Conservation (phyloP, 2,888 invertebrate species). For the Graphium colonna region DNA sequence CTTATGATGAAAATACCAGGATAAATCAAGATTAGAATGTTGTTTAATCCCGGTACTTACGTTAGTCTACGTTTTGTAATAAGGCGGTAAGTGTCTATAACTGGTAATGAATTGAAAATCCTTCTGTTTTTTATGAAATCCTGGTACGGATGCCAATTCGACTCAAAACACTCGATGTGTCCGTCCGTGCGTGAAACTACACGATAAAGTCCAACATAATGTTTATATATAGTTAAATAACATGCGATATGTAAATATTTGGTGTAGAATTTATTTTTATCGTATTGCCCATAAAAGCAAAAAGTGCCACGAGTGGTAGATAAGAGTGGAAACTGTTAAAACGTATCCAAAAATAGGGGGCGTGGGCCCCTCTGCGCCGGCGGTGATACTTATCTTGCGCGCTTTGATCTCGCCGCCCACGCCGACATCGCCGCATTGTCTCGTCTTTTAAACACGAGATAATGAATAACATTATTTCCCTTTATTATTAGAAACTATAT, state of each 20-base stretch:
- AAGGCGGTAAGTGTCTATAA: too few species aligned
- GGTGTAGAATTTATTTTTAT: conserved; percentile 24
- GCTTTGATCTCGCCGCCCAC: conserved; percentile 64
- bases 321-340: conserved; percentile 58
- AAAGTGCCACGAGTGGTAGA: conserved; percentile 42
- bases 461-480: conserved; percentile 23
- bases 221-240: conserved; percentile 2
- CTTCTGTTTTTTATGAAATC: too few species aligned
- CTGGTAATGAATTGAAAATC: too few species aligned
- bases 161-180: not conserved
- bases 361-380: conserved; percentile 48
- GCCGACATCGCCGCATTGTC: conserved; percentile 47
- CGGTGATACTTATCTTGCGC: conserved; percentile 62
- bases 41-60: too few species aligned
- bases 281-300: conserved; percentile 42
- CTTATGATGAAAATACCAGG: too few species aligned
- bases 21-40: too few species aligned
- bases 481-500: conserved; percentile 14
- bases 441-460: conserved; percentile 34
- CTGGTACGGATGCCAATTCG: not conserved
- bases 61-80: too few species aligned
- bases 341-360: conserved; percentile 61
- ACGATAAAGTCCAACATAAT: conserved; percentile 6
- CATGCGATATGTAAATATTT: conserved; percentile 24
- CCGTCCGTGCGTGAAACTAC: conserved; percentile 1